Evolutionary conservation across 2,888 invertebrate species (phyloP), one percentile per base, ranked within the genome.

Genomic region (Beris chalybata): DNA sequence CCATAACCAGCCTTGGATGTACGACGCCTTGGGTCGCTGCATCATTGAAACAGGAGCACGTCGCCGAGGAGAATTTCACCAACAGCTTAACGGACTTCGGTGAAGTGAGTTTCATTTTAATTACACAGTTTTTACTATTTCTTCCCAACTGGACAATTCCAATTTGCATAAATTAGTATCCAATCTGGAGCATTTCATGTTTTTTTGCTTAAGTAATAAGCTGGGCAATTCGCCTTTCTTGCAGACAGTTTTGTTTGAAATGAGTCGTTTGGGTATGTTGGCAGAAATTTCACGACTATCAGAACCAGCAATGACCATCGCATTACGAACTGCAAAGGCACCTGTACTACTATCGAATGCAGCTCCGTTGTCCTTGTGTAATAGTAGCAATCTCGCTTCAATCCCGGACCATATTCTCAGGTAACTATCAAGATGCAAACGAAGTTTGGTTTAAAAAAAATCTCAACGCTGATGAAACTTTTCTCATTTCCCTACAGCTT

Each of bases 331-430:
- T 3, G 84, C 87, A 1, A 83, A 83, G 71, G 87, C 88, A 0
- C 88, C 89, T 1, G 86, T 89, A 61, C 83, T 89, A 66, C 85
- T 86, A 72, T 86, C 86, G 55, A 88, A 89, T 74, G 86, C 88
- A 7, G 86, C 86, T 2, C 87, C 87, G 12, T 83, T 84, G 66
- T 81, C 85, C 0, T 76, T 87, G 31, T 89, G 89, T 75, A 86
- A 87, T 67, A 76, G 91, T 71, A 88, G 89, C 71, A 86, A 93
- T 74, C 93, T 95, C 79, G 79, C 80, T 22, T 74, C 78, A 11
- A 93, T 95, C 73, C 93, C 93, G 57, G 95, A 95, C 80, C 92
- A 93, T 76, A 85, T 92, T 67, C 84, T 92, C 71, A 78, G 80
- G 80, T 80, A 68, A 56, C 70, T 6, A 47, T 64, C 13, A 52